Evolutionary conservation across 2,113 vertebrate genomes (phyloP).

Genomic region (Hemibagrus wyckioides): DNA sequence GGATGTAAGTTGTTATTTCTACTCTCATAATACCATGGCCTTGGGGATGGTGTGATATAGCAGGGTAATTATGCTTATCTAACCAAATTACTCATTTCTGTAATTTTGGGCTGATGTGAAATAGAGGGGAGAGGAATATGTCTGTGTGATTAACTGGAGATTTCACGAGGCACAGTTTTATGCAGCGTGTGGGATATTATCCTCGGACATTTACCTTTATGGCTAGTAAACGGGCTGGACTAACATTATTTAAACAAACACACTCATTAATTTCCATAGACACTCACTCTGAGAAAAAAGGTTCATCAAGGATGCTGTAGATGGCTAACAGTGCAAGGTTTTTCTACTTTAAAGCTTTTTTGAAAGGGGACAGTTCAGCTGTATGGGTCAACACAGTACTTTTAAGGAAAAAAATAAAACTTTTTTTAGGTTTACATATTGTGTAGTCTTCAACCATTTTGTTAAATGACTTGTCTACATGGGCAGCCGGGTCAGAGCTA

Average conservation of each 20-base stretch:
- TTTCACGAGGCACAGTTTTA: slow-evolving; percentile 32
- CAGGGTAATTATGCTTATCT: slow-evolving; percentile 56
- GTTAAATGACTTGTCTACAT: background rate
- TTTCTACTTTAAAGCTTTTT: background rate
- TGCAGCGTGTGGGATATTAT: slow-evolving; percentile 35
- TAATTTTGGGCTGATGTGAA: slow-evolving; percentile 41
- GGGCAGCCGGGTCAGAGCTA: background rate
- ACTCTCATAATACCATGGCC: slow-evolving; percentile 48
- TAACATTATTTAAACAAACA: slow-evolving; percentile 22
- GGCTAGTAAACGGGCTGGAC: slow-evolving; percentile 11
- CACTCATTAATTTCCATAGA: slow-evolving; percentile 16
- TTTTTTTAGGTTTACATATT: background rate
- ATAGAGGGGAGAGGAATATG: slow-evolving; percentile 25
- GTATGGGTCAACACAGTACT: background rate
- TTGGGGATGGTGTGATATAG: slow-evolving; percentile 43
- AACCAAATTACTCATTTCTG: slow-evolving; percentile 44
- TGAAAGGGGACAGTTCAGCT: background rate
- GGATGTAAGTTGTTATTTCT: slow-evolving; percentile 50
- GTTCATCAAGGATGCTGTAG: background rate
- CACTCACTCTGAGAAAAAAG: background rate
- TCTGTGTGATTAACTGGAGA: slow-evolving; percentile 23
- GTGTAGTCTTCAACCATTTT: background rate
- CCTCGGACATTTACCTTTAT: slow-evolving; percentile 30
- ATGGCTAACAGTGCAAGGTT: background rate
- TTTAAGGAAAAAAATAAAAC: background rate